phyloP scores from a whole-genome alignment of 64 coral and sea anemone genomes.

The Cladopsammia gracilis region DNA sequence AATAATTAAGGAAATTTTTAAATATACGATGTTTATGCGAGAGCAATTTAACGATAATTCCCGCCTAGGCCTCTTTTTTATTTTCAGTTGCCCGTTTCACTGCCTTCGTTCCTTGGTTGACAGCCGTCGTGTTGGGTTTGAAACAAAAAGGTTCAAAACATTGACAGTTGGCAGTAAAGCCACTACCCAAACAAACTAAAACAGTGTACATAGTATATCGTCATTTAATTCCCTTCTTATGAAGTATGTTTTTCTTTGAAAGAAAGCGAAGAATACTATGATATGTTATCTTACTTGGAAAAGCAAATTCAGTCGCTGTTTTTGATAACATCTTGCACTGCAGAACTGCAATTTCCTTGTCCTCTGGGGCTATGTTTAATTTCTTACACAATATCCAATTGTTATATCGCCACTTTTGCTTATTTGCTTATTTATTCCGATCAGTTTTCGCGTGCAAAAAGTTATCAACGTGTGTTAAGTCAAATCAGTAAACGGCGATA shows the following conservation, averaged over 20 bases:
- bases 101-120: too few relatives aligned
- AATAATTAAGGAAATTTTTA: too few relatives aligned
- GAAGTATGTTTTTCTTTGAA: neutral
- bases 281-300: conserved; percentile 8
- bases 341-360: conserved; percentile 6
- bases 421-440: neutral
- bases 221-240: neutral
- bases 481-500: neutral
- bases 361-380: neutral
- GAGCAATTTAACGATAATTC: too few relatives aligned
- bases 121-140: neutral
- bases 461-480: neutral
- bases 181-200: neutral
- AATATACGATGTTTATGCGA: too few relatives aligned
- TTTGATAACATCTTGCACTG: neutral
- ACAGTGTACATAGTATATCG: neutral
- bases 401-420: neutral
- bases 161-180: neutral
- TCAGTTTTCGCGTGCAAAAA: neutral
- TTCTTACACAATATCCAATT: neutral
- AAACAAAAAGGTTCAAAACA: neutral
- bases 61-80: too few relatives aligned
- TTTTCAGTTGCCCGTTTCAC: too few relatives aligned
- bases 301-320: conserved; percentile 1
- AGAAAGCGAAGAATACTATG: neutral